Evolutionary conservation across 2,888 invertebrate species (phyloP), one percentile per base, ranked within the genome.

Genomic region (Coelopa pilipes): DNA sequence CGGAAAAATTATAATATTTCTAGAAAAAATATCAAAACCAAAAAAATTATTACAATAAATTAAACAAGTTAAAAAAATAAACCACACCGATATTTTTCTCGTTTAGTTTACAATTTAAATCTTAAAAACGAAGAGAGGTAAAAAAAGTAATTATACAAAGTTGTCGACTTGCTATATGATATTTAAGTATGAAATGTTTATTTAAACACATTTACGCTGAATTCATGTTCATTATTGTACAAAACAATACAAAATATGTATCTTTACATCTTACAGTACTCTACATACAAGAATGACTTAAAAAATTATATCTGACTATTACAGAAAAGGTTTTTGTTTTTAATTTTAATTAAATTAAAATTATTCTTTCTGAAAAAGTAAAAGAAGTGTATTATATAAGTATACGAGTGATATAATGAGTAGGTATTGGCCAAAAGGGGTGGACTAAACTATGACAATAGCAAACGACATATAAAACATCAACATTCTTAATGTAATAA

Each of bases 341-440:
- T 67, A 45, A 34, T 15, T 63, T 13, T 63, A 47, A 47, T 59
- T 57, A 72, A 73, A 75, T 72, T 63, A 74, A 75, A 74, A 21
- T 75, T 77, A 77, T 74, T 76, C 75, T 74, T 79, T 78, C 79
- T 80, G 79, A 71, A 79, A 80, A 77, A 78, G 70, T 65, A 60
- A 74, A 74, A 72, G 75, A 73, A 75, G 70, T 67, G 24, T 53
- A 67, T 49, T 66, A 66, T 34, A 67, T n/a, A 19, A 46, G 47
- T 60, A 4, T 24, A 12, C 46, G 47, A 46, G 45, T 63, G 46
- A 12, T 11, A 24, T n/a, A 11, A 15, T 12, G 62, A 15, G 63
- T 63, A 45, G 21, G 1, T 63, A 19, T 53, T 13, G 13, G 53
- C n/a, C 13, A n/a, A 53, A n/a, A 53, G 13, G n/a, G 53, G 10